phyloP scores from a whole-genome alignment of 1,140 invertebrate genomes.

The Medauroidea extradentata region DNA sequence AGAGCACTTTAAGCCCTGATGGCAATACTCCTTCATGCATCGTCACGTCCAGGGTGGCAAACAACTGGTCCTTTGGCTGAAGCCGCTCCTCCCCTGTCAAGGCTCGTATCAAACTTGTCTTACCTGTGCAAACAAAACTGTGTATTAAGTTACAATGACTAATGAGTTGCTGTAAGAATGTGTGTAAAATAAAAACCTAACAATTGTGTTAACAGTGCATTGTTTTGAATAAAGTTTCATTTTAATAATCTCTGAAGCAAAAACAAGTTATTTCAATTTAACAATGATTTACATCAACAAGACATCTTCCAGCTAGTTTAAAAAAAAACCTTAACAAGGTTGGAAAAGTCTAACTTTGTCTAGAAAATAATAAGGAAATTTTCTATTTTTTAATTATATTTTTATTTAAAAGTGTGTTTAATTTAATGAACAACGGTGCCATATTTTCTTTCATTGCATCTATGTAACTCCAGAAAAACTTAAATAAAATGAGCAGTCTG shows the following conservation, averaged over 20 bases:
- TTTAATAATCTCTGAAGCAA: background rate
- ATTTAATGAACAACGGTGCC: no score
- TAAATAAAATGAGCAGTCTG: no score
- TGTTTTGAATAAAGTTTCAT: background rate
- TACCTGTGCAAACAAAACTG: constrained; percentile 45
- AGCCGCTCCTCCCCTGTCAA: constrained; percentile 64
- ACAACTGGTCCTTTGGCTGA: constrained; percentile 71
- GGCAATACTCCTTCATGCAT: constrained; percentile 66
- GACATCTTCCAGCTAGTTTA: no score
- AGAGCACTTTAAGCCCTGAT: constrained; percentile 62
- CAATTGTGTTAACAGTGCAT: background rate
- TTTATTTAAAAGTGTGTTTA: no score
- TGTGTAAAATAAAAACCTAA: background rate
- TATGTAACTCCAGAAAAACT: no score
- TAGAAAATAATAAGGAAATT: no score
- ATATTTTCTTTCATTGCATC: no score
- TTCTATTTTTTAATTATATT: no score
- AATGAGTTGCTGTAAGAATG: background rate
- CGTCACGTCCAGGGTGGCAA: constrained; percentile 89
- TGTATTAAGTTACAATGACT: background rate
- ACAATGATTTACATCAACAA: background rate
- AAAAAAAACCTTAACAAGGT: no score
- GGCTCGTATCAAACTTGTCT: constrained; percentile 78
- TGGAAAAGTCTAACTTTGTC: no score
- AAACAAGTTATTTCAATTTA: background rate